Evolutionary conservation across 1,140 invertebrate species (phyloP).

Genomic region (Drosophila rufa): DNA sequence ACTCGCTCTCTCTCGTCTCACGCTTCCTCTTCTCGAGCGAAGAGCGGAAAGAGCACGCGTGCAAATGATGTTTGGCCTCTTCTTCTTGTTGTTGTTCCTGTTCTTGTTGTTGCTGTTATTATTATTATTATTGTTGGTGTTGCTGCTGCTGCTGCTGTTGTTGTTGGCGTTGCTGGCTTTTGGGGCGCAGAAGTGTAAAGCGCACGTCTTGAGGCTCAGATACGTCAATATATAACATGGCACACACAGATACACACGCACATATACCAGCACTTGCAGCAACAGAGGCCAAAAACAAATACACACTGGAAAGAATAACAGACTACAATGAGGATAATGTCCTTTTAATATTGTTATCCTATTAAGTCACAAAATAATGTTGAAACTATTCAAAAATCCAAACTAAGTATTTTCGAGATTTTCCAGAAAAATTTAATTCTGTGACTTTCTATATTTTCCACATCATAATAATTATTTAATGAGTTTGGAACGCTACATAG

Average conservation of each 20-base stretch:
- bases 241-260: conserved; percentile 38
- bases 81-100: conserved; percentile 35
- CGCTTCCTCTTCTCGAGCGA: conserved; percentile 19
- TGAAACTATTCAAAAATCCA: no score
- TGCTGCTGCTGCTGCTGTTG: conserved; percentile 35
- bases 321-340: neutral
- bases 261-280: conserved; percentile 29
- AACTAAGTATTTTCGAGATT: no score
- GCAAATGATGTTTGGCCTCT: conserved; percentile 74
- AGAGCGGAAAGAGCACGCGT: conserved; percentile 77
- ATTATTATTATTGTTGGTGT: conserved; percentile 14
- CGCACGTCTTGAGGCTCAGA: conserved; percentile 74
- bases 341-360: no score
- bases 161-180: conserved; percentile 39
- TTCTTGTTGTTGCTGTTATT: neutral
- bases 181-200: conserved; percentile 64
- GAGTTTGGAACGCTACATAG: no score
- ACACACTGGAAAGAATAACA: conserved; percentile 16
- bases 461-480: no score
- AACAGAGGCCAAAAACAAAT: conserved; percentile 38
- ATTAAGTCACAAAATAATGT: no score
- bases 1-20: conserved; percentile 15
- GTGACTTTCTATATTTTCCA: no score
- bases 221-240: conserved; percentile 72
- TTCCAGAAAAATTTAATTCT: no score